Evolutionary conservation across 2,888 invertebrate genomes (phyloP), one percentile per base, ranked within the genome.

Genomic region (Tupiocoris notatus): DNA sequence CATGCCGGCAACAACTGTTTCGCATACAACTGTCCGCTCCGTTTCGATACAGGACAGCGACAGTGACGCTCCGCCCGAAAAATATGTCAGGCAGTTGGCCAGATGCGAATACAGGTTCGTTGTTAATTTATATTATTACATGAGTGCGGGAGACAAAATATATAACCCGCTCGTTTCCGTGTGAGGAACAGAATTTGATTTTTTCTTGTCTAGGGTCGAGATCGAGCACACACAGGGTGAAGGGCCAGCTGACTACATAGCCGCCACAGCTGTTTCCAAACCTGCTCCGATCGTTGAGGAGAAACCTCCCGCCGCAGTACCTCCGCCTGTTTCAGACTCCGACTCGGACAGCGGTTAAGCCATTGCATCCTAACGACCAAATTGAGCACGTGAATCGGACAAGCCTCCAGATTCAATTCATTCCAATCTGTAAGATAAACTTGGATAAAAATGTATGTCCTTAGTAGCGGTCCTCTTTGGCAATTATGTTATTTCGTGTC

Each of bases 91-190:
- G 81, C 97, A 98, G 86, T 88, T 97, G 81, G 96, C 98, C 73
- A 89, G 97, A 78, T 98, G 98, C 86, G 96, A 96, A 85, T 97
- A 97, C 87, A 90, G 88, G 93, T 93, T n/a, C n/a, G n/a, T n/a
- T n/a, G n/a, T n/a, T n/a, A n/a, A n/a, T n/a, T n/a, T n/a, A n/a
- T n/a, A n/a, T n/a, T n/a, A n/a, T n/a, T n/a, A n/a, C n/a, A n/a
- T n/a, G n/a, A n/a, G n/a, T n/a, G n/a, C n/a, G n/a, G n/a, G n/a
- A n/a, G n/a, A n/a, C n/a, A n/a, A n/a, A n/a, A n/a, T n/a, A n/a
- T n/a, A n/a, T n/a, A n/a, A n/a, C n/a, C n/a, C n/a, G n/a, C n/a
- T n/a, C n/a, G n/a, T n/a, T n/a, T n/a, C n/a, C n/a, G n/a, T n/a
- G n/a, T n/a, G n/a, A n/a, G n/a, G n/a, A n/a, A n/a, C n/a, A n/a